Evolutionary conservation across 2,113 vertebrate genomes (phyloP).

Genomic region (Thymallus thymallus): DNA sequence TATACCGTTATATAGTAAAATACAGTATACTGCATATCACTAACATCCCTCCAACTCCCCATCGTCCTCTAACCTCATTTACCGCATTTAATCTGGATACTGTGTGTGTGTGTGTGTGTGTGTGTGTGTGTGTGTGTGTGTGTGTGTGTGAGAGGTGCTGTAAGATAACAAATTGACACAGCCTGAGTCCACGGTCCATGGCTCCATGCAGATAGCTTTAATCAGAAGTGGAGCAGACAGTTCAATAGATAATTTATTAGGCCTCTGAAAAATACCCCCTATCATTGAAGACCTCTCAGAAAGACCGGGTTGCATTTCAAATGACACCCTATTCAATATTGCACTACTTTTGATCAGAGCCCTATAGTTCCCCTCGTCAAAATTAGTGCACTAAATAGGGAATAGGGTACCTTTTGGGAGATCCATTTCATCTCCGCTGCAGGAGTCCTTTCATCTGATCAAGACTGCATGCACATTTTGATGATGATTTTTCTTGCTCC

Average conservation of each 20-base stretch:
- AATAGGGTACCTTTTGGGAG: too few relatives aligned
- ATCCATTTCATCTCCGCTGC: too few relatives aligned
- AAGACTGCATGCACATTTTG: not conserved
- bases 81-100: not conserved
- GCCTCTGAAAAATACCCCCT: not conserved
- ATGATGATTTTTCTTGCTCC: not conserved
- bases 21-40: too few relatives aligned
- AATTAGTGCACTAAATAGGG: too few relatives aligned
- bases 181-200: not conserved
- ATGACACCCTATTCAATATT: too few relatives aligned
- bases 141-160: too few relatives aligned
- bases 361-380: too few relatives aligned
- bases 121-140: constrained; percentile 1
- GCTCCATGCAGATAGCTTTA: not conserved
- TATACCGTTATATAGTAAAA: too few relatives aligned
- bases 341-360: too few relatives aligned
- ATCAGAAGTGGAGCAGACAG: not conserved
- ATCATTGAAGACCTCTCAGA: too few relatives aligned
- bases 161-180: constrained; percentile 13
- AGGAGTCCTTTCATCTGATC: not conserved
- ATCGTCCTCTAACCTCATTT: constrained; percentile 2
- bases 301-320: too few relatives aligned
- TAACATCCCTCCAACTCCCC: not conserved
- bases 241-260: constrained; percentile 1
- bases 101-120: too few relatives aligned